A percentile compares a stretch with the other conserved stretches of the same genome.
Conservation (phyloP, 2,113 vertebrate genomes). For the Phoenicopterus ruber region DNA sequence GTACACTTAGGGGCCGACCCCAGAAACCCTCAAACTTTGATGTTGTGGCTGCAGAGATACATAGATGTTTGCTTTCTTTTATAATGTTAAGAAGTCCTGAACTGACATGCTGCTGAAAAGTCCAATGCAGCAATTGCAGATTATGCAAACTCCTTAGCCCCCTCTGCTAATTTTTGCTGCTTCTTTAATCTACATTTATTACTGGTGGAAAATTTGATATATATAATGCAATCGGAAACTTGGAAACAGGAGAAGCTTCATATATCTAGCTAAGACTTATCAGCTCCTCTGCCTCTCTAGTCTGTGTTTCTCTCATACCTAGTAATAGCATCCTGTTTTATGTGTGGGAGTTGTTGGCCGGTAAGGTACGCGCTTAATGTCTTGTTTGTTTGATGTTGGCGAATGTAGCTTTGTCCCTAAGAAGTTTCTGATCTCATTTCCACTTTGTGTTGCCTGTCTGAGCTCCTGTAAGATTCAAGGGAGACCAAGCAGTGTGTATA, state of each 20-base stretch:
- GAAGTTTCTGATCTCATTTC: not conserved
- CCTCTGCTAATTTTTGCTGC: not conserved
- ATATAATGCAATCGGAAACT: not conserved
- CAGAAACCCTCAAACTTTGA: not conserved
- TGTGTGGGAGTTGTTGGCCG: not conserved
- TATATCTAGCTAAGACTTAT: not conserved
- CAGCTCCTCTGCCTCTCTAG: not conserved
- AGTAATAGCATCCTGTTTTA: not conserved
- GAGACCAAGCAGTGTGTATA: not conserved
- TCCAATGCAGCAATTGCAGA: not conserved
- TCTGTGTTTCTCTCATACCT: not conserved
- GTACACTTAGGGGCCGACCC: not conserved
- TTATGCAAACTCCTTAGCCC: not conserved
- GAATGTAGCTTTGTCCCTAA: not conserved
- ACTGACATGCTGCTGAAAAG: not conserved
- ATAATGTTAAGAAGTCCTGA: not conserved
- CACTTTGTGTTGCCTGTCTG: not conserved
- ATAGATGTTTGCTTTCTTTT: not conserved
- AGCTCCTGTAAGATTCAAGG: not conserved
- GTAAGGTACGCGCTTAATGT: not conserved
- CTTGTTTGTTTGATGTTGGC: not conserved
- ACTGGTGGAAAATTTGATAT: not conserved
- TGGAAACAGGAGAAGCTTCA: not conserved
- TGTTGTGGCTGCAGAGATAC: not conserved
- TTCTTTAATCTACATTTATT: not conserved